Conservation (phyloP, 2,888 invertebrate genomes). For the Leptura quadrifasciata region DNA sequence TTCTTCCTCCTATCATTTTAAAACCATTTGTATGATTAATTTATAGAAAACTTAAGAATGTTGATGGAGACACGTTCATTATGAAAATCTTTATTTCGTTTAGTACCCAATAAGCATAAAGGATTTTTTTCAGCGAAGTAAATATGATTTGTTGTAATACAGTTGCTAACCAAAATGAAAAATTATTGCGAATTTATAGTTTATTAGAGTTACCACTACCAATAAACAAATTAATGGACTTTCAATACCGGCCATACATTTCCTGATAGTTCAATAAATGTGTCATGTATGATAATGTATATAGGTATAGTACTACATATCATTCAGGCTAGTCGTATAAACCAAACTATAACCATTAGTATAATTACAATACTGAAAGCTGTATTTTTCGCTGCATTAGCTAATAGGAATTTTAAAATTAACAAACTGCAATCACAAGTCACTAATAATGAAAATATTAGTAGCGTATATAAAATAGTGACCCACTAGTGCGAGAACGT, state of each 20-base stretch:
- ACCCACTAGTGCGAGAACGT: too few relatives aligned
- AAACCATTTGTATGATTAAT: too few relatives aligned
- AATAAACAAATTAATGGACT: constrained; percentile 36
- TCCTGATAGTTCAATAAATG: constrained; percentile 31
- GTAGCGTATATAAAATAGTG: too few relatives aligned
- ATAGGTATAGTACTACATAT: constrained; percentile 12
- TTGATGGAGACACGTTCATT: too few relatives aligned
- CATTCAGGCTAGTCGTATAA: neutral
- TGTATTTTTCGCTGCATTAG: constrained; percentile 6
- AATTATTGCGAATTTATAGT: constrained; percentile 34
- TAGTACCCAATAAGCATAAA: neutral
- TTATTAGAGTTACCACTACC: constrained; percentile 13
- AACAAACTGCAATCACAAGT: neutral
- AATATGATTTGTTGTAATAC: neutral
- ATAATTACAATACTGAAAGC: constrained; percentile 9
- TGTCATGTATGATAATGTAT: constrained; percentile 25
- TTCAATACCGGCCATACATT: constrained; percentile 19
- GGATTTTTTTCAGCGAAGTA: neutral
- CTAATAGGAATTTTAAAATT: constrained; percentile 7
- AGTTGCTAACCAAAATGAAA: neutral
- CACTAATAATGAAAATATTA: neutral
- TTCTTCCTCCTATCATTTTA: too few relatives aligned
- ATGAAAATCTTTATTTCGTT: neutral
- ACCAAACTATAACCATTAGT: constrained; percentile 14
- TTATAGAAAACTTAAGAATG: too few relatives aligned